phyloP scores from a whole-genome alignment of 2,888 invertebrate genomes.

The Cosmia pyralina region DNA sequence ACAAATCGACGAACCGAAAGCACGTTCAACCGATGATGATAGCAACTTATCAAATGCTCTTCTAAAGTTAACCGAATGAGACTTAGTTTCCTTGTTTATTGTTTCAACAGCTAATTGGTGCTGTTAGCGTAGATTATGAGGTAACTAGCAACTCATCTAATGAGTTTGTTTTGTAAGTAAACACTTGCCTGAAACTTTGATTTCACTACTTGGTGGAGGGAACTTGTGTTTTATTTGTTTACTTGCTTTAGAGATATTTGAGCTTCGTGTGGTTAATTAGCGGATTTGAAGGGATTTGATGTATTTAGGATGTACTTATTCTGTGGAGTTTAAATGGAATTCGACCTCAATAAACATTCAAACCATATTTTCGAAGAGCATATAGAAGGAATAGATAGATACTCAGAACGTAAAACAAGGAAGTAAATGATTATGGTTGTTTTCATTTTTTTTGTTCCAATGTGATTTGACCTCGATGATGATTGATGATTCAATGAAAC shows the following conservation, averaged over 20 bases:
- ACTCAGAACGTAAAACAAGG: too few relatives aligned
- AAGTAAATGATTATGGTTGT: not conserved
- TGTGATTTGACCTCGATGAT: not conserved
- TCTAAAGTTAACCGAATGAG: slow-evolving; percentile 45
- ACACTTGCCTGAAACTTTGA: slow-evolving; percentile 58
- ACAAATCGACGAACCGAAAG: not conserved
- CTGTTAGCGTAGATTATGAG: slow-evolving; percentile 61
- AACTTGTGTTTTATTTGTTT: slow-evolving; percentile 49
- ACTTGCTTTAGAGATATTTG: slow-evolving; percentile 30
- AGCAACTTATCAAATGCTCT: slow-evolving; percentile 35
- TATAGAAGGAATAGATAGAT: not conserved
- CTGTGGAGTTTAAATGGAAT: not conserved
- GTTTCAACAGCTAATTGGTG: slow-evolving; percentile 61
- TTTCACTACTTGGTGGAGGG: slow-evolving; percentile 43
- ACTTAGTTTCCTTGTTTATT: slow-evolving; percentile 51
- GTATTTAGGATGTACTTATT: slow-evolving; percentile 12
- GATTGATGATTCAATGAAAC: not conserved
- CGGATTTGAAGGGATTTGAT: slow-evolving; percentile 17
- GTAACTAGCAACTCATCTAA: slow-evolving; percentile 63
- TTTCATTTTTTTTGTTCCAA: not conserved
- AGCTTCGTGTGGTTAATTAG: slow-evolving; percentile 44
- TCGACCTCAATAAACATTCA: not conserved
- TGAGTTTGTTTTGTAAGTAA: slow-evolving; percentile 61
- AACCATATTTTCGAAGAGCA: not conserved
- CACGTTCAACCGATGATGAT: slow-evolving; percentile 3